Percentiles rank a stretch among this genome's conserved stretches.
Conservation (phyloP, 2,888 invertebrate species). For the Platycheirus rosarum region DNA sequence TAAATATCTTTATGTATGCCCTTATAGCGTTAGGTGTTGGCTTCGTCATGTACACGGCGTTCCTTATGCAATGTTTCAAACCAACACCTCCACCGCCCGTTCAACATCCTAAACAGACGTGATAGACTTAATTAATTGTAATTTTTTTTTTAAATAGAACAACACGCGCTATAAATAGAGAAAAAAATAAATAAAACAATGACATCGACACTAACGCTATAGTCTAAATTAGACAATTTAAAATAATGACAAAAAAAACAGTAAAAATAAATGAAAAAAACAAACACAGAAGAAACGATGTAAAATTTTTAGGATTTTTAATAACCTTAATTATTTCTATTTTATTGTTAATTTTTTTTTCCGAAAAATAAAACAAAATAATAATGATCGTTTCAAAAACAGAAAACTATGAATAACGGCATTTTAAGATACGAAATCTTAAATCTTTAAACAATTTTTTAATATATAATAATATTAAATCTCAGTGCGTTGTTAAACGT, state of each 20-base stretch:
- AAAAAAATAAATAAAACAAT: slow-evolving; percentile 25
- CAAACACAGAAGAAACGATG: slow-evolving; percentile 8
- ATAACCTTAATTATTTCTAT: slow-evolving; percentile 7
- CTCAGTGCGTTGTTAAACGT: slow-evolving; percentile 30
- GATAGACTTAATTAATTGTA: slow-evolving; percentile 76
- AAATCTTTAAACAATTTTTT: slow-evolving; percentile 54
- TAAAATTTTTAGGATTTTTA: slow-evolving; percentile 2
- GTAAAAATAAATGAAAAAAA: slow-evolving; percentile 26
- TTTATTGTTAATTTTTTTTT: slow-evolving; percentile 19
- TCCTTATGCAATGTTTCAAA: slow-evolving; percentile 94
- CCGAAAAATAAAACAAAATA: neutral
- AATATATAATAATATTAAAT: slow-evolving; percentile 59
- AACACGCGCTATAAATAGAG: slow-evolving; percentile 37
- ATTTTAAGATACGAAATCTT: slow-evolving; percentile 63
- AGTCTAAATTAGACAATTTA: slow-evolving; percentile 71
- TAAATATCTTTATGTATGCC: slow-evolving; percentile 97
- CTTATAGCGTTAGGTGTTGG: slow-evolving; percentile 92
- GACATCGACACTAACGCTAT: slow-evolving; percentile 60
- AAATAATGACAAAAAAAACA: slow-evolving; percentile 22
- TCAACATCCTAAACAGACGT: slow-evolving; percentile 82
- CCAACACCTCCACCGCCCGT: slow-evolving; percentile 86
- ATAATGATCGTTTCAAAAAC: slow-evolving; percentile 32
- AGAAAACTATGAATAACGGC: slow-evolving; percentile 59
- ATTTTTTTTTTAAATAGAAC: slow-evolving; percentile 39
- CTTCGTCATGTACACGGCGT: slow-evolving; percentile 94